Percentiles rank a stretch among this genome's conserved stretches.
phyloP scores from a whole-genome alignment of 2,113 vertebrate species.

The Accipiter virgatus region DNA sequence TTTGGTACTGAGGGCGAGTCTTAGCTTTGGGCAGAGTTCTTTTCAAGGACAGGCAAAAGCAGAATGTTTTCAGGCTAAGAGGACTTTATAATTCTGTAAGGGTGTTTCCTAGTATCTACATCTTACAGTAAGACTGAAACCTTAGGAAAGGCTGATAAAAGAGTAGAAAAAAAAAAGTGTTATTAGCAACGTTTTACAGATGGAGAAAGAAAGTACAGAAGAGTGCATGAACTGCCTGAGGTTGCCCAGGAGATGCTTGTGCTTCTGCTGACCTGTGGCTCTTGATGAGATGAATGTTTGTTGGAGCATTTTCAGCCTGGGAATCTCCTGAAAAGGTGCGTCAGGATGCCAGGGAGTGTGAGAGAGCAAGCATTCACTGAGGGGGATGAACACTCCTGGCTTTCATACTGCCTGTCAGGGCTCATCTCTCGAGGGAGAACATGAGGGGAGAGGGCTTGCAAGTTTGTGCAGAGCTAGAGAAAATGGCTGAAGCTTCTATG shows the following conservation, averaged over 20 bases:
- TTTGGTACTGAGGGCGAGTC: background rate
- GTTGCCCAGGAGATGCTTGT: background rate
- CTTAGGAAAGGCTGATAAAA: background rate
- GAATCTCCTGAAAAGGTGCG: background rate
- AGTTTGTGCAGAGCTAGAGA: background rate
- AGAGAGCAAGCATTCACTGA: background rate
- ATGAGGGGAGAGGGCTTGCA: background rate
- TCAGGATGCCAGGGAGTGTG: background rate
- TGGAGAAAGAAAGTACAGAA: background rate
- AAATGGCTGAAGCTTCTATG: background rate
- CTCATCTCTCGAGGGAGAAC: background rate
- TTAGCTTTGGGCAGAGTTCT: background rate
- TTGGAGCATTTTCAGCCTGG: background rate
- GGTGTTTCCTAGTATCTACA: background rate
- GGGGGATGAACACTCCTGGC: fast-evolving
- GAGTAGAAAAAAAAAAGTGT: background rate
- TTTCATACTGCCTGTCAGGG: background rate
- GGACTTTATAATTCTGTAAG: background rate
- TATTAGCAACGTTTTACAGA: background rate
- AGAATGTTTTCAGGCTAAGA: background rate
- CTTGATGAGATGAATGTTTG: background rate
- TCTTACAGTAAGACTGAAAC: background rate
- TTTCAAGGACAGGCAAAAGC: background rate
- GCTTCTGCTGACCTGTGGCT: background rate
- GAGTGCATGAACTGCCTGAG: background rate